Evolutionary conservation across 92 coral and sea anemone genomes (phyloP).

Genomic region (Heliopora coerulea): DNA sequence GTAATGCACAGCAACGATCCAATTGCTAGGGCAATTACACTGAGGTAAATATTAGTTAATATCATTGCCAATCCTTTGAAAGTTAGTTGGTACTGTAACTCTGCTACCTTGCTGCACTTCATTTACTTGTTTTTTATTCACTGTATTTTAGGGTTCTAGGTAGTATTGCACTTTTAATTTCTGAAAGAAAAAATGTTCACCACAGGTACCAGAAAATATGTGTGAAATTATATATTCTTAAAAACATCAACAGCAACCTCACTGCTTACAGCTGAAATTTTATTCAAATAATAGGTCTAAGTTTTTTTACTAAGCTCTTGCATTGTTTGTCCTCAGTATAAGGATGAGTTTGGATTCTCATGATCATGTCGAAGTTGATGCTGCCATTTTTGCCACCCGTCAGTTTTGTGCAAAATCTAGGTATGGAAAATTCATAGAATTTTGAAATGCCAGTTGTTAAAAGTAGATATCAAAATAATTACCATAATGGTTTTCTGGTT

Average conservation of each 20-base stretch:
- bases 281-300: not conserved
- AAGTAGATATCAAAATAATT: too few species aligned
- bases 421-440: too few species aligned
- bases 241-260: too few species aligned
- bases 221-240: too few species aligned
- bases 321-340: conserved; percentile 51
- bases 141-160: conserved; percentile 73
- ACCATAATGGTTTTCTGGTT: too few species aligned
- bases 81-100: not conserved
- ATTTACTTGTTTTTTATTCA: not conserved
- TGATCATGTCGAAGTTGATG: conserved; percentile 92
- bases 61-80: too few species aligned
- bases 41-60: conserved; percentile 54
- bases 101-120: not conserved
- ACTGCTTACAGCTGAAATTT: too few species aligned
- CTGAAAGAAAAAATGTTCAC: conserved; percentile 95
- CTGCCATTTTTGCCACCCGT: conserved; percentile 92
- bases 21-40: conserved; percentile 96
- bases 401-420: conserved; percentile 92
- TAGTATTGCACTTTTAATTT: conserved; percentile 85
- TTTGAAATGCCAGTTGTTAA: too few species aligned
- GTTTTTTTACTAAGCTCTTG: not conserved
- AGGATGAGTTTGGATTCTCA: conserved; percentile 92
- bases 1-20: conserved; percentile 98
- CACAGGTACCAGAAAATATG: conserved; percentile 66